These are phyloP conservation scores for Coendou prehensilis DNA, from an alignment of 2,797 vertebrate species.

Conservation along the genomic window DNA sequence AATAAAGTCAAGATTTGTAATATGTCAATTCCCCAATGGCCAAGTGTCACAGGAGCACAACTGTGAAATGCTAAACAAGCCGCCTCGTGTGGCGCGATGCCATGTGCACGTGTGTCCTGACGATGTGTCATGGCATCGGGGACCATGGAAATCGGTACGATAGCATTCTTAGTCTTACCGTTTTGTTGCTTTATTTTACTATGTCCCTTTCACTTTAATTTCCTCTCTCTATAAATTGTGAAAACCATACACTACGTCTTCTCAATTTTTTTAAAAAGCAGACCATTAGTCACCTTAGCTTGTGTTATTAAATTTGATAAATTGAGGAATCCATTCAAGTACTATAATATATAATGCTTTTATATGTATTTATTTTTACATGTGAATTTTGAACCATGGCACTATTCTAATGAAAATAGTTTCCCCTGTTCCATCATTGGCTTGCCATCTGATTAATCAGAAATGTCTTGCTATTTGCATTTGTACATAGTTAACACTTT, in stretches of 20 bases:
- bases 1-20: slow-evolving; percentile 94
- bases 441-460: slow-evolving; percentile 88
- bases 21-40: slow-evolving; percentile 95
- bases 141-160: slow-evolving; percentile 98
- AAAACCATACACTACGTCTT: slow-evolving; percentile 57
- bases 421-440: slow-evolving; percentile 88
- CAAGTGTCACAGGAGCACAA: slow-evolving; percentile 94
- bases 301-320: slow-evolving; percentile 74
- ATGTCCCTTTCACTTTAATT: slow-evolving; percentile 77
- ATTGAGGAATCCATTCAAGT: slow-evolving; percentile 61
- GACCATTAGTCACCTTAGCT: slow-evolving; percentile 82
- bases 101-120: slow-evolving; percentile 94
- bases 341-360: slow-evolving; percentile 61
- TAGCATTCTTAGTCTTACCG: slow-evolving; percentile 87
- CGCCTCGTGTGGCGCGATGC: slow-evolving; percentile 93
- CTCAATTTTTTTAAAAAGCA: slow-evolving; percentile 71
- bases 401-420: slow-evolving; percentile 68
- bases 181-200: slow-evolving; percentile 66
- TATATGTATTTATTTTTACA: slow-evolving; percentile 79
- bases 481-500: slow-evolving; percentile 94
- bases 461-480: slow-evolving; percentile 89
- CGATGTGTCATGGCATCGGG: slow-evolving; percentile 95
- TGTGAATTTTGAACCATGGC: slow-evolving; percentile 59
- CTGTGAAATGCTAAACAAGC: slow-evolving; percentile 96
- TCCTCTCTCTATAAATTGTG: slow-evolving; percentile 73